These are phyloP conservation scores for Prunella strophiata DNA, from an alignment of 2,797 vertebrate species.

Conservation along the genomic window DNA sequence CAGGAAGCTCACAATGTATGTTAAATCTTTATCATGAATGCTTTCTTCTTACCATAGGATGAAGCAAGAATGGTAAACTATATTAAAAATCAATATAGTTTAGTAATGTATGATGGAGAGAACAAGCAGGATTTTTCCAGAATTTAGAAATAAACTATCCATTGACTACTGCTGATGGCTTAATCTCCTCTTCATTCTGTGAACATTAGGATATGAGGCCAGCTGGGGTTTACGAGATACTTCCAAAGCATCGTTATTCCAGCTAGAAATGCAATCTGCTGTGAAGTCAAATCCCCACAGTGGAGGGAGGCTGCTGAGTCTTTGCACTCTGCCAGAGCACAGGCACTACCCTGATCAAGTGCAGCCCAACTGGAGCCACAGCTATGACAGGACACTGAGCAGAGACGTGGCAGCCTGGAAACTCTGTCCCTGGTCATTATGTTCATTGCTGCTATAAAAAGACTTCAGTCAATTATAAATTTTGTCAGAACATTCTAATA, in stretches of 20 bases:
- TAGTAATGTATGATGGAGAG: neutral
- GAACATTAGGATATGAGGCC: neutral
- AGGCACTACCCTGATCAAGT: neutral
- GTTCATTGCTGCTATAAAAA: conserved; percentile 61
- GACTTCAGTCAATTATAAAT: conserved; percentile 53
- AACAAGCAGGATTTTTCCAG: neutral
- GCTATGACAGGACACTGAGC: neutral
- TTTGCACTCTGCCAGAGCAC: conserved; percentile 2
- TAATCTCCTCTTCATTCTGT: neutral
- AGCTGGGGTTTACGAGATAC: neutral
- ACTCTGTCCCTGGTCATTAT: conserved; percentile 47
- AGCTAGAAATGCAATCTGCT: neutral
- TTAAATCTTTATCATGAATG: neutral
- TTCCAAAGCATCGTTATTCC: neutral
- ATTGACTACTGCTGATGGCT: neutral
- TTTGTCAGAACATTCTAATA: conserved; percentile 66
- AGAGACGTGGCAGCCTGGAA: conserved; percentile 39
- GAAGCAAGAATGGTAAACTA: neutral
- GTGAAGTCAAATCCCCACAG: neutral
- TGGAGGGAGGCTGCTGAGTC: neutral
- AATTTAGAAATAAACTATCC: neutral
- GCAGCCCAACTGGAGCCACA: conserved; percentile 53
- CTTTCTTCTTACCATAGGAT: neutral
- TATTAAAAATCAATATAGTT: neutral
- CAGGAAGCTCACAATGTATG: neutral